phyloP scores from a whole-genome alignment of 1,140 invertebrate species.

The Drosophila punjabiensis region DNA sequence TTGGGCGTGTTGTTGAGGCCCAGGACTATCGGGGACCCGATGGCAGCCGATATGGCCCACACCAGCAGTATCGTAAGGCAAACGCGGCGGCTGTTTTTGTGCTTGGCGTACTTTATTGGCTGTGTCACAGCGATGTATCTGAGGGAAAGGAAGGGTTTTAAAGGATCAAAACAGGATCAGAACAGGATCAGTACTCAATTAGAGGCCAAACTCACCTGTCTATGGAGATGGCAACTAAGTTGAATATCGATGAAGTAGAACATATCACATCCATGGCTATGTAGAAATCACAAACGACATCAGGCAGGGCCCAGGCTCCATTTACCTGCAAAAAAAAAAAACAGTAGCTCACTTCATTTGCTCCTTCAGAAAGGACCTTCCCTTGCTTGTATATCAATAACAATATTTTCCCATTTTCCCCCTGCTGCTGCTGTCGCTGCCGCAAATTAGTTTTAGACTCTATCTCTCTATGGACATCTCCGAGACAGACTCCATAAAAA shows the following conservation, averaged over 20 bases:
- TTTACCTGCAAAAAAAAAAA: slow-evolving; percentile 87
- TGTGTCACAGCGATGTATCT: slow-evolving; percentile 99
- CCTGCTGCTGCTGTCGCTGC: slow-evolving; percentile 28
- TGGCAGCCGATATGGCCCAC: slow-evolving; percentile 98
- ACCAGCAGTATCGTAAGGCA: slow-evolving; percentile 98
- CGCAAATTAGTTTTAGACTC: slow-evolving; percentile 77
- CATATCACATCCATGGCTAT: slow-evolving; percentile 99
- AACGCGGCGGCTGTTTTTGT: slow-evolving; percentile 98
- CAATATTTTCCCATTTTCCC: slow-evolving; percentile 61
- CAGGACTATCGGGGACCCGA: slow-evolving; percentile 98
- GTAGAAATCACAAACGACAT: slow-evolving; percentile 98
- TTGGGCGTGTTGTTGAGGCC: slow-evolving; percentile 96
- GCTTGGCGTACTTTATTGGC: slow-evolving; percentile 99
- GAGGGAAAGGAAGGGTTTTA: slow-evolving; percentile 42
- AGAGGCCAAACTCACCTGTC: slow-evolving; percentile 92
- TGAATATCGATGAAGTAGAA: slow-evolving; percentile 99
- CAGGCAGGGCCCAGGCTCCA: slow-evolving; percentile 95
- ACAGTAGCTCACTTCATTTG: not conserved
- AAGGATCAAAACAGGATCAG: not conserved
- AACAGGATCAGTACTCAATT: slow-evolving; percentile 53
- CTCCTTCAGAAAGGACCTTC: slow-evolving; percentile 3
- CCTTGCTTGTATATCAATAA: slow-evolving; percentile 72
- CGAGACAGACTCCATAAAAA: slow-evolving; percentile 68
- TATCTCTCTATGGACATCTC: slow-evolving; percentile 62
- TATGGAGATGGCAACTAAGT: slow-evolving; percentile 98